Base-by-base conservation (phyloP, 2,888 invertebrate genomes). In the Rutpela maculata region DNA sequence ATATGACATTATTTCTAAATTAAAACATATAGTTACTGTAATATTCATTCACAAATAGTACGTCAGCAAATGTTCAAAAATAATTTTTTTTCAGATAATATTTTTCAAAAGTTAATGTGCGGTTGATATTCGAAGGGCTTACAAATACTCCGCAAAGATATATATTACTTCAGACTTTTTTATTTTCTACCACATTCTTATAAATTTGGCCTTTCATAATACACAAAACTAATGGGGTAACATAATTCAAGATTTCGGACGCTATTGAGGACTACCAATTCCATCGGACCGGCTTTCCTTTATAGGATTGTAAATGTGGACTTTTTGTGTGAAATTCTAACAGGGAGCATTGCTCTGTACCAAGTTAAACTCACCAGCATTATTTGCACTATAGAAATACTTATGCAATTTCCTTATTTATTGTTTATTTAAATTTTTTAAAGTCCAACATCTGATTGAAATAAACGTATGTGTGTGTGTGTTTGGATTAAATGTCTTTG, bases 221-320 rank as follows among this genome's bases (percentile, higher is more conserved):
- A 50, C 6, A 50, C n/a, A 50, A 50, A 50, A 50, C n/a, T 50
- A 50, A 50, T 50, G 50, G 50, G 50, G 43, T 11, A 38, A 43
- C 65, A 65, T 65, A 65, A 65, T 65, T 65, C 65, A 65, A 31
- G 65, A 65, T 65, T 65, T 11, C 65, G 43, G 19, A 11, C 43
- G 10, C 65, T 65, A 65, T 65, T 65, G 43, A 65, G 22, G 19
- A 19, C 65, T 65, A 43, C 65, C 43, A 18, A 43, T 65, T 43
- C 62, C 19, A 19, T 43, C 43, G 43, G 19, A 65, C 19, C 11
- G 17, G n/a, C 19, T n/a, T 38, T 65, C 5, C 9, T 19, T 43
- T 43, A 19, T 65, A 65, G 65, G 65, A 9, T 19, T 15, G 38
- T 43, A 19, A 22, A 65, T 43, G 31, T 26, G 63, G n/a, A 35